phyloP scores from a whole-genome alignment of 2,888 invertebrate genomes.

The Oscheius sp. region DNA sequence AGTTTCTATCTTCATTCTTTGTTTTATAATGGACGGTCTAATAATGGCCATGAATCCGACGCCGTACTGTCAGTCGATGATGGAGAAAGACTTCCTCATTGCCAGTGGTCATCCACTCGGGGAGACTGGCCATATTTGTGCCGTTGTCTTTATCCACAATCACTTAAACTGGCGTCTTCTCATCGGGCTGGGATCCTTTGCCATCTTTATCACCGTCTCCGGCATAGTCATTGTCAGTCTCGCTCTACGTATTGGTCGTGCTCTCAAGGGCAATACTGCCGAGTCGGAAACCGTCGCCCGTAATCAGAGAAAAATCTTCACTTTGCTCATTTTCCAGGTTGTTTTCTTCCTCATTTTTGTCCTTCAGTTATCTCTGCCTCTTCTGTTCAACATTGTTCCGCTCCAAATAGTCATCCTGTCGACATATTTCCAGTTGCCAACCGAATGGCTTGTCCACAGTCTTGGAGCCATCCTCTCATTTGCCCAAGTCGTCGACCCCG shows the following conservation, averaged over 20 bases:
- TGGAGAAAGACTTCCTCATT: not conserved
- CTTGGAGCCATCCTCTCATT: constrained; percentile 7
- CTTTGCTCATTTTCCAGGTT: constrained; percentile 11
- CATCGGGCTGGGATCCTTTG: constrained; percentile 1
- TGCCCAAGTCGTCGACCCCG: constrained; percentile 17
- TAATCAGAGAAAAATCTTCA: constrained; percentile 14
- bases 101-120: not conserved
- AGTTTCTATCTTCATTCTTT: not conserved
- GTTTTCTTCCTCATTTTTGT: not conserved
- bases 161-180: constrained; percentile 4
- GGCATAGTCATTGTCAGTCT: not conserved
- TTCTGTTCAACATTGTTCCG: constrained; percentile 18
- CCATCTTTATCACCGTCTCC: not conserved
- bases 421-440: not conserved
- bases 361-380: not conserved
- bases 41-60: not conserved
- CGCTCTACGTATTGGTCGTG: not conserved
- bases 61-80: not conserved
- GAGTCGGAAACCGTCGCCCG: not conserved
- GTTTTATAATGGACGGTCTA: not conserved
- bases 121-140: constrained; percentile 4
- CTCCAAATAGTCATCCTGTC: not conserved
- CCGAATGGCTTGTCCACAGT: not conserved
- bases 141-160: not conserved
- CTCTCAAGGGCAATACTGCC: not conserved